Evolutionary conservation across 2,113 vertebrate species (phyloP).

Genomic region (Bucco capensis): DNA sequence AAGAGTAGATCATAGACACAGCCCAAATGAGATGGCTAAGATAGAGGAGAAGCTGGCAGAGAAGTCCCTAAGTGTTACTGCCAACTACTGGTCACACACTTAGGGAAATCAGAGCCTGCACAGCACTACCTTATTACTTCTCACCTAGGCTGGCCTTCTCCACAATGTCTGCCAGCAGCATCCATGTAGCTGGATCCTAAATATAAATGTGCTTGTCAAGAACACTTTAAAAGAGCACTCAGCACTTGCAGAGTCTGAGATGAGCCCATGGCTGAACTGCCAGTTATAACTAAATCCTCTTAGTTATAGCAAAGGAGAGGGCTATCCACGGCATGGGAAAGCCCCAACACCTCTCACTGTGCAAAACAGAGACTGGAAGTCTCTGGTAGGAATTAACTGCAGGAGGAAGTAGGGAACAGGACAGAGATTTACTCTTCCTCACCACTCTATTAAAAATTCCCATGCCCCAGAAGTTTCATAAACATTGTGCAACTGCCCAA

Average conservation of each 20-base stretch:
- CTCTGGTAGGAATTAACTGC: neutral
- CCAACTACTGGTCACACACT: neutral
- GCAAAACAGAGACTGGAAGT: neutral
- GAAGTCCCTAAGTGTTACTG: neutral
- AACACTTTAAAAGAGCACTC: neutral
- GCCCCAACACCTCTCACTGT: neutral
- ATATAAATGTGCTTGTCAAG: neutral
- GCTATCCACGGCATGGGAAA: neutral
- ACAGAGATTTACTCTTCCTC: neutral
- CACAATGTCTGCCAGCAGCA: neutral
- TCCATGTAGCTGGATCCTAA: neutral
- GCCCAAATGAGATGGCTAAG: constrained; percentile 7
- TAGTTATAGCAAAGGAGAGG: neutral
- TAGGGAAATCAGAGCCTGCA: neutral
- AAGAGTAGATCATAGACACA: constrained; percentile 16
- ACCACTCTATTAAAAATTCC: neutral
- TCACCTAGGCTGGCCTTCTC: neutral
- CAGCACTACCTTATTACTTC: neutral
- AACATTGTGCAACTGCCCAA: neutral
- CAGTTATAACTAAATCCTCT: neutral
- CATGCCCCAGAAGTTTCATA: constrained; percentile 11
- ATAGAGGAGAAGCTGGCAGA: neutral
- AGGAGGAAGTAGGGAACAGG: neutral
- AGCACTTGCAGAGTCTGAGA: neutral
- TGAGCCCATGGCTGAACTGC: neutral